Evolutionary conservation across 2,888 invertebrate species (phyloP).

Genomic region (Drosophila histrio): DNA sequence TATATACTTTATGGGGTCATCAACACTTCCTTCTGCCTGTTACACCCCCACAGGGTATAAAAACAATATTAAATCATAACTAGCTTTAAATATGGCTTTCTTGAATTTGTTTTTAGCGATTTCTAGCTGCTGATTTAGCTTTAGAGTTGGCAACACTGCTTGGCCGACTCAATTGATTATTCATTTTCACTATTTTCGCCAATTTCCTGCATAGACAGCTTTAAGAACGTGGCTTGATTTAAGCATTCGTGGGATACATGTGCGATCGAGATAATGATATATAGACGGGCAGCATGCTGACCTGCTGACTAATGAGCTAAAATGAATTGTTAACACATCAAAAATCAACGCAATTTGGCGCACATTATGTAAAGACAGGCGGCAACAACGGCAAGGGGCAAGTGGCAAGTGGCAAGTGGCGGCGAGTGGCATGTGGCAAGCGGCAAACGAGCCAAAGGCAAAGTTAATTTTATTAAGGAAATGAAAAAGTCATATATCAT

Average conservation of each 20-base stretch:
- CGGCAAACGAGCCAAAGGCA: conserved; percentile 57
- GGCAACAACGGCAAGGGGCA: background rate
- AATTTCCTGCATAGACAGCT: conserved; percentile 13
- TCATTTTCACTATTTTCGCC: background rate
- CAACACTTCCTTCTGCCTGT: too few species aligned
- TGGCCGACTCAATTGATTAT: background rate
- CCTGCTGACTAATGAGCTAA: conserved; percentile 75
- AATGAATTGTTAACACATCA: conserved; percentile 77
- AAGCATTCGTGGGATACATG: conserved; percentile 36
- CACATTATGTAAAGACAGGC: conserved; percentile 67
- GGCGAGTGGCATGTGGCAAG: conserved; percentile 15
- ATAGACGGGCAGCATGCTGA: conserved; percentile 63
- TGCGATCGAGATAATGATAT: conserved; percentile 63
- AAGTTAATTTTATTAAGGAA: conserved; percentile 80
- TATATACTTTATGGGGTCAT: too few species aligned
- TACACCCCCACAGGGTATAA: too few species aligned
- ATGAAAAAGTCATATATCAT: conserved; percentile 80
- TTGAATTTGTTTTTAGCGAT: too few species aligned
- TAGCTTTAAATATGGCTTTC: too few species aligned
- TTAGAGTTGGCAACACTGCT: too few species aligned
- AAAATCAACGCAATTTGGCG: conserved; percentile 76
- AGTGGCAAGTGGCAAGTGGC: background rate
- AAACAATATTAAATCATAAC: too few species aligned
- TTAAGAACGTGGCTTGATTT: conserved; percentile 41
- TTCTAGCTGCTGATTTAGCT: too few species aligned